Evolutionary conservation across 2,888 invertebrate genomes (phyloP).

Genomic region (Proisotoma minuta): DNA sequence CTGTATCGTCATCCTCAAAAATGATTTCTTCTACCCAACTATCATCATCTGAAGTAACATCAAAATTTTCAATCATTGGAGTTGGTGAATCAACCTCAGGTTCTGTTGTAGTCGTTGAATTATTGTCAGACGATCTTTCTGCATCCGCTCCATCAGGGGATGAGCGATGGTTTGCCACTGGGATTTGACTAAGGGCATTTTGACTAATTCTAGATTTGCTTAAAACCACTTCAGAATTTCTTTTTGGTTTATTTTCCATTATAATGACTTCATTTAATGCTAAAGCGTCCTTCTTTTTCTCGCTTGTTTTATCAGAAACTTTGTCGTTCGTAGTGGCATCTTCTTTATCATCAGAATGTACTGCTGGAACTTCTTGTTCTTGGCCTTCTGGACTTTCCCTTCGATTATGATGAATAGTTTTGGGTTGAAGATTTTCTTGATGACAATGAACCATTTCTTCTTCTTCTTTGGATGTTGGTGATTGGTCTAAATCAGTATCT

Average conservation of each 20-base stretch:
- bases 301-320: background rate
- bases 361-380: conserved; percentile 37
- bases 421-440: background rate
- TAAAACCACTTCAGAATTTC: conserved; percentile 1
- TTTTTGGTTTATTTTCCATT: conserved; percentile 12
- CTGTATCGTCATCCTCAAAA: conserved; percentile 44
- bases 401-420: conserved; percentile 24
- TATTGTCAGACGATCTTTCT: conserved; percentile 27
- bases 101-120: conserved; percentile 28
- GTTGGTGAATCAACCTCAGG: conserved; percentile 28
- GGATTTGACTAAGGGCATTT: conserved; percentile 36
- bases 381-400: conserved; percentile 42
- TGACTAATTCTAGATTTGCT: conserved; percentile 37
- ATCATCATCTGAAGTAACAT: conserved; percentile 66
- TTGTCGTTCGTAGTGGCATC: too few species aligned
- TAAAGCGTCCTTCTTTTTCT: background rate
- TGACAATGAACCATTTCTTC: conserved; percentile 26
- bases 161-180: conserved; percentile 17
- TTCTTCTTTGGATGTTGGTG: background rate
- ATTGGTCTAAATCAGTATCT: background rate
- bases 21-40: conserved; percentile 79
- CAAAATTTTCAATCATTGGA: conserved; percentile 36
- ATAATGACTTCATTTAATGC: conserved; percentile 15
- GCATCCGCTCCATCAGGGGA: conserved; percentile 41
- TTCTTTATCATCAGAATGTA: conserved; percentile 8